Base-by-base conservation (phyloP, 35 echinoderm and acorn worm genomes). In the Antedon bifida region DNA sequence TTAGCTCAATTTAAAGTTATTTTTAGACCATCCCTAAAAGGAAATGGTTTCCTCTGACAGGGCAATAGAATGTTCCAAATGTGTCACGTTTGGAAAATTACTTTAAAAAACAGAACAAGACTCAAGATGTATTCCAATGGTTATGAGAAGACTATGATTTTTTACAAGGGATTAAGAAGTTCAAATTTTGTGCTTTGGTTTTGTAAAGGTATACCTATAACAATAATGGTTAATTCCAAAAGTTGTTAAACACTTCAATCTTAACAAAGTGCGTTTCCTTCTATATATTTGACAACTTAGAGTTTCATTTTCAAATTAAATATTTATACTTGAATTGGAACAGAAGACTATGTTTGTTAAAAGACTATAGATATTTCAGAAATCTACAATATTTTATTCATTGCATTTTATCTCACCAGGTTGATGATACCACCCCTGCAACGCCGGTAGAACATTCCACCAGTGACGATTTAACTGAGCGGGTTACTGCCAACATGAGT, bases 401-500 rank as follows among this genome's bases (percentile, higher is more conserved):
- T 64, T 11, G 9, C 5, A 12, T 64, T 64, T 64, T 64, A 23
- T 64, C 19, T 64, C 26, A 12, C 5, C 51, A 64, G 51, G 51
- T 64, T 64, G 51, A 64, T 64, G 23, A 21, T 64, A 64, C 51
- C 51, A 64, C 51, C 51, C 51, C 51, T 64, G 1, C 26, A 64
- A 8, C 19, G 10, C 51, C 51, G 51, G 51, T 64, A 64, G 51
- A 64, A 64, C 51, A 64, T 64, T 64, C 51, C 51, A 64, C 51
- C 51, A 64, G 51, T 64, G 51, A 64, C 51, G 51, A 64, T 8
- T 64, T 21, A 64, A 1, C 51, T 21, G 82, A 32, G 31, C 13
- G 30, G 29, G 42, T 33, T 36, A 30, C 56, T 36, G 12, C 81
- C 75, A 88, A 31, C 30, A 87, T 91, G 90, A 93, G 78, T 73